Conservation (phyloP, 2,113 vertebrate species). For the Nycticryphes semicollaris region DNA sequence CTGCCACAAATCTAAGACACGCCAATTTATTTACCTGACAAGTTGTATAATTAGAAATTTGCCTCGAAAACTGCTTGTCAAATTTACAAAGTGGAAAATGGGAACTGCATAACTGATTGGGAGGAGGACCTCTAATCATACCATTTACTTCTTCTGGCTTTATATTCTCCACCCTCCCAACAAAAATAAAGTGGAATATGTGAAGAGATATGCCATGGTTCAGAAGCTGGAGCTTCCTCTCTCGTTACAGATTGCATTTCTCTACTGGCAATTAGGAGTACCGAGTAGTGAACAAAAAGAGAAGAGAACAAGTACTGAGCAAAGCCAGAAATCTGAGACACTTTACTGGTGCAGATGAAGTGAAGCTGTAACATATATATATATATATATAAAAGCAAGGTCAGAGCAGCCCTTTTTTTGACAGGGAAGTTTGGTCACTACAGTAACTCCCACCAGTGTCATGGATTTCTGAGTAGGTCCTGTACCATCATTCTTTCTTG, state of each 20-base stretch:
- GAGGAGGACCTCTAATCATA: not conserved
- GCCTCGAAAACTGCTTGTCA: not conserved
- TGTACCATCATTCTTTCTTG: not conserved
- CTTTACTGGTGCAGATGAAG: not conserved
- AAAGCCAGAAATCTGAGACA: not conserved
- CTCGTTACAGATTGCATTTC: fast-evolving
- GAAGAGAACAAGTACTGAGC: not conserved
- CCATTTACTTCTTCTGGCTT: not conserved
- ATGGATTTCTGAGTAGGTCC: not conserved
- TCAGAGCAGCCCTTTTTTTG: not conserved
- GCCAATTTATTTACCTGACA: not conserved
- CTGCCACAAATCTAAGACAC: not conserved
- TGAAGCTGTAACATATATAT: not conserved
- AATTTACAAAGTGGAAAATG: not conserved
- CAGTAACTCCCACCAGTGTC: not conserved
- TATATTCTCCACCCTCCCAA: not conserved
- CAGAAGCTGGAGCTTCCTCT: not conserved
- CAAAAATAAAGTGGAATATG: not conserved
- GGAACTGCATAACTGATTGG: not conserved
- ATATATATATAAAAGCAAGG: too few relatives aligned
- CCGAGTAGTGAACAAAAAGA: fast-evolving
- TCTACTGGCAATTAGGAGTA: too few relatives aligned
- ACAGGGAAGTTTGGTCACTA: not conserved
- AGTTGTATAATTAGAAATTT: not conserved
- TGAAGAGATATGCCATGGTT: not conserved